These are phyloP conservation scores for Xenopus petersii DNA, from an alignment of 2,797 vertebrate genomes.

Conservation along the genomic window DNA sequence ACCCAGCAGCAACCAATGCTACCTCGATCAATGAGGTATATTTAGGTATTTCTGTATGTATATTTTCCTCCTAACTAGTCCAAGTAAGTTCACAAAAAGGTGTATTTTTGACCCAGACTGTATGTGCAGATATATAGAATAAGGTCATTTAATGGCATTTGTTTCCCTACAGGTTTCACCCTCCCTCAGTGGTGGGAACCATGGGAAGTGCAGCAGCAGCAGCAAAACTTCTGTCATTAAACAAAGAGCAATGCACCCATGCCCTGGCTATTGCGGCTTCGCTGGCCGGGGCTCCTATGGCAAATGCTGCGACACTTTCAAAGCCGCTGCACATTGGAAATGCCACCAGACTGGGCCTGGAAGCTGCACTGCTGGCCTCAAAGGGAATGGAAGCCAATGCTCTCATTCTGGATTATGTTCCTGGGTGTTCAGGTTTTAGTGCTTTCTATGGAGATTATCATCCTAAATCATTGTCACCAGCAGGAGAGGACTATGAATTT, in stretches of 20 bases:
- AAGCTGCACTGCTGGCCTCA: constrained; percentile 81
- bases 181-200: constrained; percentile 82
- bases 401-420: constrained; percentile 72
- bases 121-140: too few relatives aligned
- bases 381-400: constrained; percentile 77
- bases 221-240: constrained; percentile 75
- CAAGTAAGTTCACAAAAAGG: too few relatives aligned
- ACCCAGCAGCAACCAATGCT: too few relatives aligned
- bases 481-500: constrained; percentile 62
- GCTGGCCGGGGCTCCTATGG: constrained; percentile 85
- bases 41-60: too few relatives aligned
- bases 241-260: constrained; percentile 65
- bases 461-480: constrained; percentile 61
- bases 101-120: too few relatives aligned
- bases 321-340: constrained; percentile 84
- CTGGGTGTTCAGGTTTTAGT: constrained; percentile 77
- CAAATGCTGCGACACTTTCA: constrained; percentile 83
- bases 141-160: too few relatives aligned
- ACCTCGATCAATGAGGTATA: too few relatives aligned
- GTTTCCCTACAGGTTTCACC: constrained; percentile 75
- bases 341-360: constrained; percentile 78
- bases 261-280: constrained; percentile 82
- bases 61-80: too few relatives aligned
- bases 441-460: constrained; percentile 80
- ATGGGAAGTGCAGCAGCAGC: constrained; percentile 83